Base-by-base conservation (phyloP, 2,113 vertebrate species). In the Pangasianodon hypophthalmus region DNA sequence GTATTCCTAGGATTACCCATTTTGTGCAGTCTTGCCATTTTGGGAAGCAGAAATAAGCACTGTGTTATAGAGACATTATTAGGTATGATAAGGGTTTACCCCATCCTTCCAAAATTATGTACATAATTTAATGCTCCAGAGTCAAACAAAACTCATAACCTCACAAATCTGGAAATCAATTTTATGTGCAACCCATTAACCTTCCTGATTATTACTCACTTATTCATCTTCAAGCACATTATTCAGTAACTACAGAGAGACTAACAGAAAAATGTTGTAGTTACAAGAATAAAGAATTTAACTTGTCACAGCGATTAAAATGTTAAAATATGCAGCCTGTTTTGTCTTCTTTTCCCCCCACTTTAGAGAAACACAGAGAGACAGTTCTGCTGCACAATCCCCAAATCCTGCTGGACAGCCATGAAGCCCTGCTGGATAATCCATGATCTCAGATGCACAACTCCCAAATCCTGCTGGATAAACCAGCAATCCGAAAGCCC, bases 371-470 rank as follows among this genome's bases (percentile, higher is more conserved):
- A 32, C 7, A 56, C 80, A 18, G 16, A 54, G 50, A 32, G 18
- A 32, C 46, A 52, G 64, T 71, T 50, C 54, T 67, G 46, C 62
- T 71, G 26, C 24, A 73, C 19, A 75, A 41, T 75, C 29, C 37
- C 54, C 10, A 77, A 60, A 75, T 41, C 52, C 54, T 79, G 24
- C 60, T 87, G 26, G 54, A 48, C 29, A 88, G 56, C 54, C 58
- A 83, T 9, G n/a, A 88, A 83, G 24, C 46, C 37, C 80, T 84
- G 26, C 80, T 58, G 64, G 82, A 77, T 62, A 89, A 89, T 71
- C 52, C 41, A 24, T 58, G 69, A 82, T 64, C 58, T 67, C 77
- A 67, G 75, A 81, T 41, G 58, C n/a, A 48, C 37, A 67, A 52
- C 7, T 69, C 24, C 86, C 71, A 87, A 56, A 56, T 52, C 69